A percentile compares a stretch with the other conserved stretches of the same genome.
Conservation (phyloP, 1,140 invertebrate species). For the Drosophila ananassae region DNA sequence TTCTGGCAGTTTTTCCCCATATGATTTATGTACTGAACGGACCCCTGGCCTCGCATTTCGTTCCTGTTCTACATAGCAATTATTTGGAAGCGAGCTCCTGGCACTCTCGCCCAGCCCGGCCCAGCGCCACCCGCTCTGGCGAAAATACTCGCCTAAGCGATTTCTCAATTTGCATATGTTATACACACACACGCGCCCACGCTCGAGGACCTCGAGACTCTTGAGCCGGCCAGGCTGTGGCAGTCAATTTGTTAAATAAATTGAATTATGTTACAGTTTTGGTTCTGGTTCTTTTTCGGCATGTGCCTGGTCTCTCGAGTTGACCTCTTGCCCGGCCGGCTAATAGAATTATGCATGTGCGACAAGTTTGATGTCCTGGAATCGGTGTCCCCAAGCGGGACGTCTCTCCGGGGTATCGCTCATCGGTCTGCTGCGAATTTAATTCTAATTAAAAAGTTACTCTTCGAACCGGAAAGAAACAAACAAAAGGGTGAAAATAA, state of each 20-base stretch:
- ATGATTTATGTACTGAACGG: slow-evolving; percentile 44
- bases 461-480: slow-evolving; percentile 13
- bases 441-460: slow-evolving; percentile 30
- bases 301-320: slow-evolving; percentile 34
- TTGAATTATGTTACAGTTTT: slow-evolving; percentile 72
- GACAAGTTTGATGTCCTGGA: slow-evolving; percentile 51
- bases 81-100: slow-evolving; percentile 61
- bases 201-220: slow-evolving; percentile 11
- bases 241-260: slow-evolving; percentile 81
- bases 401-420: slow-evolving; percentile 3
- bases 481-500: slow-evolving; percentile 10
- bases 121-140: slow-evolving; percentile 24
- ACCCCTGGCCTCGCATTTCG: slow-evolving; percentile 1
- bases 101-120: no score
- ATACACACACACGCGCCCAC: slow-evolving; percentile 24
- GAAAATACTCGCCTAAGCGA: slow-evolving; percentile 59
- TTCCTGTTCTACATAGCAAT: slow-evolving; percentile 53
- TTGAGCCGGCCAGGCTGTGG: slow-evolving; percentile 57
- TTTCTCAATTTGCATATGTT: slow-evolving; percentile 79
- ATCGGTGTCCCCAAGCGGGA: neutral
- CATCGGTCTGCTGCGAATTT: slow-evolving; percentile 12
- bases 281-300: slow-evolving; percentile 9
- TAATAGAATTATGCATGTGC: slow-evolving; percentile 66
- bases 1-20: slow-evolving; percentile 29
- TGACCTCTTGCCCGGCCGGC: slow-evolving; percentile 39